Base-by-base conservation (phyloP, 2,888 invertebrate species). In the Crossocerus cetratus region DNA sequence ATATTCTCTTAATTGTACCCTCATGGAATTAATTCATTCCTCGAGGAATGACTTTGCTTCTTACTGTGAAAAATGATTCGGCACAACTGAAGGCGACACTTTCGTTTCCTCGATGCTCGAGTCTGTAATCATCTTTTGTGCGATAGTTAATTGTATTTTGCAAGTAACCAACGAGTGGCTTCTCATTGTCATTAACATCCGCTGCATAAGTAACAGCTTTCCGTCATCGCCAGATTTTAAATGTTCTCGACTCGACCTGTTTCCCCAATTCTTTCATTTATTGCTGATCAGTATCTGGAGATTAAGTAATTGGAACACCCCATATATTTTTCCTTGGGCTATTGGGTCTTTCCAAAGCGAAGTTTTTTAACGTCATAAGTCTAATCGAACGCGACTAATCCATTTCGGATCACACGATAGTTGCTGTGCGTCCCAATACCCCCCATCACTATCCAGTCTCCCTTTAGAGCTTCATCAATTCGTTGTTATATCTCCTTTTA, bases 151-250 rank as follows among this genome's bases (percentile, higher is more conserved):
- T 32, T 32, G 32, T 32, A 32, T 32, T 58, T 67, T 65, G 42
- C 23, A 20, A 49, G 53, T 60, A 14, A 53, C 20, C 53, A 21
- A 44, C 72, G 69, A 82, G 80, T 81, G 81, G 80, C 80, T 81
- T 75, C 70, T 81, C 80, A 82, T 81, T 72, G 67, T 82, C 72
- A 71, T 73, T 60, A 32, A 32, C 32, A 32, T 32, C 32, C 32
- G 32, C 32, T 5, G 32, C 32, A 32, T 32, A 32, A 32, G 32
- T 32, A 32, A 32, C 32, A 32, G 32, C 32, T 32, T 32, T 32
- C 32, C 4, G 5, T 18, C 18, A 13, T 57, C 18, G 44, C 18
- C 32, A 32, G 8, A 32, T 32, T 32, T 32, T 32, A 32, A 32
- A 32, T 32, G 32, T 32, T 32, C 32, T 32, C 32, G 8, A 32